Evolutionary conservation across 2,888 invertebrate species (phyloP).

Genomic region (Acleris cristana): DNA sequence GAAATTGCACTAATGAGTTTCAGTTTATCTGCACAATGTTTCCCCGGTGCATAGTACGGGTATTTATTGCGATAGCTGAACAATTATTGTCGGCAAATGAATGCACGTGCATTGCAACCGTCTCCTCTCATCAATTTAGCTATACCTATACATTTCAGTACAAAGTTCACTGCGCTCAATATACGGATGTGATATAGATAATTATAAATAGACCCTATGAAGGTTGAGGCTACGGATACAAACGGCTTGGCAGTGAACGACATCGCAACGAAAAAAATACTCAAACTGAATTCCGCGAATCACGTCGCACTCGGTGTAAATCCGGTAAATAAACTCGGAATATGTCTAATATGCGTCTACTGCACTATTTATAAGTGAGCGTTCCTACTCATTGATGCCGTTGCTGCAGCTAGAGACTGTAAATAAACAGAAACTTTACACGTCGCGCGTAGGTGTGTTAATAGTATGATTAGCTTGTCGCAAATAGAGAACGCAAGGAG

Average conservation of each 20-base stretch:
- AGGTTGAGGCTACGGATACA: constrained; percentile 64
- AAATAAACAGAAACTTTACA: constrained; percentile 29
- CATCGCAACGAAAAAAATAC: constrained; percentile 22
- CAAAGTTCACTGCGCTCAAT: constrained; percentile 66
- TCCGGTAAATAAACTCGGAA: neutral
- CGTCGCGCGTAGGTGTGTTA: constrained; percentile 12
- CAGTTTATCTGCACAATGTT: no score
- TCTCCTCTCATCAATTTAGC: constrained; percentile 22
- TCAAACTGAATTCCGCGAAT: neutral
- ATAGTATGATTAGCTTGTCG: constrained; percentile 25
- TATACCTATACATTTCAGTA: constrained; percentile 48
- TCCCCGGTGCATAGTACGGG: no score
- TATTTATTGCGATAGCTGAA: neutral
- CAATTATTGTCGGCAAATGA: constrained; percentile 26
- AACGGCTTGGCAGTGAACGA: constrained; percentile 44
- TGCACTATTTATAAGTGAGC: constrained; percentile 21
- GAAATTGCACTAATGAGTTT: no score
- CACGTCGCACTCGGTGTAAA: neutral
- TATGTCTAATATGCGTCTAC: no score
- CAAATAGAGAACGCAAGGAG: constrained; percentile 31
- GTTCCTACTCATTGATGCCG: constrained; percentile 29
- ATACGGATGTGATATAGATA: constrained; percentile 59
- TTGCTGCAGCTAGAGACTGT: constrained; percentile 23
- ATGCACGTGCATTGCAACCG: constrained; percentile 23
- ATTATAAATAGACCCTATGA: constrained; percentile 71